phyloP scores from a whole-genome alignment of 30 jellyfish, hydroid and myxozoan species.

The Hydractinia symbiolongicarpus region DNA sequence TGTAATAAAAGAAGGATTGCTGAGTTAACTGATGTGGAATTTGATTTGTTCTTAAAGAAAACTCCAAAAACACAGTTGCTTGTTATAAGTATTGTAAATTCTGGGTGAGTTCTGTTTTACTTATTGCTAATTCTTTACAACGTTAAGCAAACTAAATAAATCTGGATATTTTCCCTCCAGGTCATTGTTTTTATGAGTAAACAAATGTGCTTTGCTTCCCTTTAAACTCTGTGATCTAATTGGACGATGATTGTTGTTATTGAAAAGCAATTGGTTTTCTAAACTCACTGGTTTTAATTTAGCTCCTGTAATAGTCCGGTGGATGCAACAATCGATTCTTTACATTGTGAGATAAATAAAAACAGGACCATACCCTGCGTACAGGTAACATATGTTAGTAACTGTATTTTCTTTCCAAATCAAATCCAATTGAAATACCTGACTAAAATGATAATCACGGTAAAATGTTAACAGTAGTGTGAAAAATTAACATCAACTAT shows the following conservation, averaged over 20 bases:
- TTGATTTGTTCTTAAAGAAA: conserved; percentile 40
- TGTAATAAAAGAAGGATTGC: conserved; percentile 69
- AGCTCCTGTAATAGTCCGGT: background rate
- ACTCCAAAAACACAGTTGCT: conserved; percentile 63
- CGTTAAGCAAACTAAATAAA: too few species aligned
- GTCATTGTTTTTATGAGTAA: too few species aligned
- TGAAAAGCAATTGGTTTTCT: too few species aligned
- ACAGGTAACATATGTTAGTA: conserved; percentile 27
- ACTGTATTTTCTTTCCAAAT: too few species aligned
- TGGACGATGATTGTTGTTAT: too few species aligned
- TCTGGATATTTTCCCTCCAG: too few species aligned
- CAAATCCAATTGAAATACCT: too few species aligned
- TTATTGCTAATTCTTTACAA: background rate
- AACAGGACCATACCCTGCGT: conserved; percentile 46
- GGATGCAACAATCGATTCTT: conserved; percentile 54
- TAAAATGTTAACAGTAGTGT: background rate
- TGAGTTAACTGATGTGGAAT: conserved; percentile 49
- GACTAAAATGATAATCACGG: too few species aligned
- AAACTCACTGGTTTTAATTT: too few species aligned
- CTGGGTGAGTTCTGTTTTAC: conserved; percentile 21
- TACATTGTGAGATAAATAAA: conserved; percentile 53
- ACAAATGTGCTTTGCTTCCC: too few species aligned
- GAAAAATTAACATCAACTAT: background rate
- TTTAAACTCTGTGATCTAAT: too few species aligned
- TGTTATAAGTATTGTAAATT: conserved; percentile 50